Conservation (phyloP, 2,113 vertebrate species). For the Gila orcuttii region DNA sequence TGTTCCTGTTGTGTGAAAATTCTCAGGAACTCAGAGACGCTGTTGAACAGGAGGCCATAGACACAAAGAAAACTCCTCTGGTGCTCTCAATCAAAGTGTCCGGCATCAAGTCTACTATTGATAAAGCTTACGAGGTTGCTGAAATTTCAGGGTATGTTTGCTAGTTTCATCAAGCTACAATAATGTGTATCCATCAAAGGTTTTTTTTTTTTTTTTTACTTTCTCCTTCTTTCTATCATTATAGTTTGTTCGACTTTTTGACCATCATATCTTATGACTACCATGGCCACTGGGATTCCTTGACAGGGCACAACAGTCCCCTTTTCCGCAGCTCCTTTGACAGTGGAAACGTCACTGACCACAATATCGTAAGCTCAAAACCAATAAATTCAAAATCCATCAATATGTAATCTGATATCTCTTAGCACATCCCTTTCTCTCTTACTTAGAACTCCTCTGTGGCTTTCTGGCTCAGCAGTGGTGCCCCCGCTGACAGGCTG, state of each 20-base stretch:
- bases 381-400: not conserved
- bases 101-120: conserved; percentile 50
- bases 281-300: conserved; percentile 76
- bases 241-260: conserved; percentile 79
- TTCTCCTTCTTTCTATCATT: conserved; percentile 4
- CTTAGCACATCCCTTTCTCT: not conserved
- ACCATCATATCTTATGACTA: conserved; percentile 81
- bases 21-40: conserved; percentile 71
- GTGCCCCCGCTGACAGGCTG: conserved; percentile 74
- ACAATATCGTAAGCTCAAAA: conserved; percentile 75
- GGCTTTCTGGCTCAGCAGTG: conserved; percentile 70
- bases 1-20: not conserved
- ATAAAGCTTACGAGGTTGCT: conserved; percentile 69
- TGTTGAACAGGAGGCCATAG: conserved; percentile 68
- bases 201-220: not conserved
- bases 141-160: conserved; percentile 66
- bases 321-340: conserved; percentile 70
- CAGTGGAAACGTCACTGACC: conserved; percentile 60
- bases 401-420: not conserved
- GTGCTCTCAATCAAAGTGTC: conserved; percentile 71
- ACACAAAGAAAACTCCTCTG: conserved; percentile 63
- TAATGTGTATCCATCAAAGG: not conserved
- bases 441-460: conserved; percentile 71
- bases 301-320: conserved; percentile 80
- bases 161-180: conserved; percentile 13